Evolutionary conservation across 1,140 invertebrate genomes (phyloP).

Genomic region (Diorhabda elongata): DNA sequence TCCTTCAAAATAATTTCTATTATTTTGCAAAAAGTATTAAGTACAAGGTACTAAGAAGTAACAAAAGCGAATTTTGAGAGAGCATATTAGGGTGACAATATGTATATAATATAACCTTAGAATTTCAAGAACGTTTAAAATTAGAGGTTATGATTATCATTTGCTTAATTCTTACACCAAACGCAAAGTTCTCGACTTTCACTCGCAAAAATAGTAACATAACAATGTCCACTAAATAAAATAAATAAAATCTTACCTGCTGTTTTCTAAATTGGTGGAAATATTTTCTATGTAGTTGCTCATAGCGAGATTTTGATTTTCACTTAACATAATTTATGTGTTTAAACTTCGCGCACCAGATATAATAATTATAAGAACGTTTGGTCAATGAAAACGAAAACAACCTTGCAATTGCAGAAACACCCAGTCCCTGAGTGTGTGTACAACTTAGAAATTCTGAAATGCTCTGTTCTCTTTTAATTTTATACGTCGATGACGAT

Average conservation of each 20-base stretch:
- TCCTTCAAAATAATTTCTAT: no score
- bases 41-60: no score
- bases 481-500: constrained; percentile 14
- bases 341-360: not conserved
- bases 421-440: constrained; percentile 5
- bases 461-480: constrained; percentile 13
- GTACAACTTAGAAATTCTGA: constrained; percentile 8
- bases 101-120: no score
- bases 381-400: not conserved
- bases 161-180: not conserved
- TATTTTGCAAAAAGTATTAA: no score
- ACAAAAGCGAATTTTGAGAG: no score
- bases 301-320: constrained; percentile 4
- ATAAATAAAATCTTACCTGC: constrained; percentile 10
- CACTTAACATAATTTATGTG: constrained; percentile 1
- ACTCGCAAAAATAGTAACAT: not conserved
- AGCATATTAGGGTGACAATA: no score
- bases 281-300: constrained; percentile 10
- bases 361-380: not conserved
- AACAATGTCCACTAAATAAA: not conserved
- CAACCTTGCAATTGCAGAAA: constrained; percentile 9
- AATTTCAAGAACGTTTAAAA: not conserved
- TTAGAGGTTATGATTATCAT: not conserved
- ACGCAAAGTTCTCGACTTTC: not conserved
- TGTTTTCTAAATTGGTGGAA: constrained; percentile 11